A percentile compares a stretch with the other conserved stretches of the same genome.
Evolutionary conservation across 2,888 invertebrate genomes (phyloP).

Genomic region (Carabus problematicus): DNA sequence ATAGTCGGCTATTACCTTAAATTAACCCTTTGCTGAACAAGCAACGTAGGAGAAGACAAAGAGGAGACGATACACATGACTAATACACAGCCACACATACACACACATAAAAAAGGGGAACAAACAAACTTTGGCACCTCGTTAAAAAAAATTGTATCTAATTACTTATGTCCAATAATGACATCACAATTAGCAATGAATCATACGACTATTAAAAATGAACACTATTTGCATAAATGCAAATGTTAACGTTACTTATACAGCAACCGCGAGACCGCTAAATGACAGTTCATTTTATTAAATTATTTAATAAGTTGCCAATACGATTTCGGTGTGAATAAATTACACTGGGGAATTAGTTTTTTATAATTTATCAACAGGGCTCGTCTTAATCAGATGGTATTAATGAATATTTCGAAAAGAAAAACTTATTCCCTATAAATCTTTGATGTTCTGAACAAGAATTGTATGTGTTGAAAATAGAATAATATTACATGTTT

Average conservation of each 20-base stretch:
- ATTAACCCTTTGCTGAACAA: slow-evolving; percentile 30
- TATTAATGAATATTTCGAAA: too few species aligned
- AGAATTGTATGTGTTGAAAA: too few species aligned
- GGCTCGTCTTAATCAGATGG: too few species aligned
- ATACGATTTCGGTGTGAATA: slow-evolving; percentile 20
- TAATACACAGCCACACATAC: slow-evolving; percentile 8
- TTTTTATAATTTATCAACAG: slow-evolving; percentile 23
- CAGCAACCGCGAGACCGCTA: not conserved
- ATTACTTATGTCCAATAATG: slow-evolving; percentile 33
- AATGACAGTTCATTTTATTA: slow-evolving; percentile 27
- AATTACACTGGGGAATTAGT: slow-evolving; percentile 27
- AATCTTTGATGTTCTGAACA: too few species aligned
- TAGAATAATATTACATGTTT: too few species aligned
- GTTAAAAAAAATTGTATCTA: slow-evolving; percentile 25
- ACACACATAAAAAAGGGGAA: not conserved
- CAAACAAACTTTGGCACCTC: slow-evolving; percentile 18
- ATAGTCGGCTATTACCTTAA: slow-evolving; percentile 35
- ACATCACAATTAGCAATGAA: slow-evolving; percentile 40
- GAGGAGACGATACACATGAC: not conserved
- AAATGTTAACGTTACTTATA: slow-evolving; percentile 14
- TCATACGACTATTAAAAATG: slow-evolving; percentile 30
- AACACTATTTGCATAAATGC: slow-evolving; percentile 36
- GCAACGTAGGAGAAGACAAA: too few species aligned
- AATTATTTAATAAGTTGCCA: slow-evolving; percentile 26
- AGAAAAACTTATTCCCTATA: too few species aligned